Conservation (phyloP, 2,797 vertebrate genomes). For the Malurus splendens region DNA sequence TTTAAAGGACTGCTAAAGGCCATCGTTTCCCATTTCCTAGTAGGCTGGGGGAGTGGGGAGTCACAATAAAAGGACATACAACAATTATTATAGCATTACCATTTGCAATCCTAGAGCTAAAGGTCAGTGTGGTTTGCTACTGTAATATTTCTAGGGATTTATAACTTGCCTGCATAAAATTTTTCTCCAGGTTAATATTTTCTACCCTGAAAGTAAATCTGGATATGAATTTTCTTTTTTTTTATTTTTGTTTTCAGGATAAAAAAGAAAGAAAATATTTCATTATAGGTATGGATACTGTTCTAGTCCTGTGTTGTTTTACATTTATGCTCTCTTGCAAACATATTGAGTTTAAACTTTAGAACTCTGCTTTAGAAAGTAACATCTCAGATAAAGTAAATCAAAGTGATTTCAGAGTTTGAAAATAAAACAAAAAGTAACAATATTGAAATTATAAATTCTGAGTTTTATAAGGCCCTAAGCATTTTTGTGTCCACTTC, state of each 20-base stretch:
- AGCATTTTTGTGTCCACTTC: not conserved
- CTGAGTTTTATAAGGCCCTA: not conserved
- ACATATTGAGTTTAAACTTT: not conserved
- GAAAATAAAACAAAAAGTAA: not conserved
- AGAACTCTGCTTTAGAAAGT: not conserved
- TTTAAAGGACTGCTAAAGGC: slow-evolving; percentile 64
- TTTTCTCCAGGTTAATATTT: slow-evolving; percentile 42
- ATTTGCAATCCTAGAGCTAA: slow-evolving; percentile 58
- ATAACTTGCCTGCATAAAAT: slow-evolving; percentile 26
- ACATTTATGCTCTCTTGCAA: not conserved
- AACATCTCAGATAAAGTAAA: not conserved
- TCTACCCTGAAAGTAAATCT: not conserved
- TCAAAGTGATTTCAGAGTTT: not conserved
- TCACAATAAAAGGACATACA: slow-evolving; percentile 53
- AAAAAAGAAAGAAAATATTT: not conserved
- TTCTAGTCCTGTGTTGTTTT: not conserved
- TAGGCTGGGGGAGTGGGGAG: not conserved
- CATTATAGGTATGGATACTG: not conserved
- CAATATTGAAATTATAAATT: not conserved
- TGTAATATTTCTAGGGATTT: slow-evolving; percentile 58
- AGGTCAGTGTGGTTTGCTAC: slow-evolving; percentile 52
- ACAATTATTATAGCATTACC: slow-evolving; percentile 66
- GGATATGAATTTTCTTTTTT: slow-evolving; percentile 9
- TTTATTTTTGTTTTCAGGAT: not conserved
- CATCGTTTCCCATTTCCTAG: slow-evolving; percentile 45